Evolutionary conservation across 2,797 vertebrate species (phyloP).

Genomic region (Notolabrus celidotus): DNA sequence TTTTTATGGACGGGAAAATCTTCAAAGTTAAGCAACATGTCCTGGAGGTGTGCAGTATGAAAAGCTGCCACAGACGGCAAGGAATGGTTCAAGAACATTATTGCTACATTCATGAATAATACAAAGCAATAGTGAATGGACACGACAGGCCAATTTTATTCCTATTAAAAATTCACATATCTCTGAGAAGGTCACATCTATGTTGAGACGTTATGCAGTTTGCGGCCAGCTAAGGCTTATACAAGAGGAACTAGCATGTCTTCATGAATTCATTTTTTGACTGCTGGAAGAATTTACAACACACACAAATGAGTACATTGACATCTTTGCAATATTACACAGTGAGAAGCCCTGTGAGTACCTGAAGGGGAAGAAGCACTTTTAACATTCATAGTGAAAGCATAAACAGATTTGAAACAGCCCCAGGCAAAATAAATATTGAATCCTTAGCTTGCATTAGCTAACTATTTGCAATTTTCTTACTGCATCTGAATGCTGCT

Average conservation of each 20-base stretch:
- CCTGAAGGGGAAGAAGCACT: too few species aligned
- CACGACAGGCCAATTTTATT: conserved; percentile 61
- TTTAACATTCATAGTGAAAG: neutral
- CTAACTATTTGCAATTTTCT: neutral
- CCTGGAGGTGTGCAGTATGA: neutral
- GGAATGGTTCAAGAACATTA: conserved; percentile 48
- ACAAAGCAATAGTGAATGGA: conserved; percentile 56
- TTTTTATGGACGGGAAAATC: conserved; percentile 16
- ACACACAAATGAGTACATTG: neutral
- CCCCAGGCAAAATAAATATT: conserved; percentile 18
- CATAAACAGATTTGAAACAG: conserved; percentile 5
- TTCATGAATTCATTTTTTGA: conserved; percentile 36
- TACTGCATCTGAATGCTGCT: conserved; percentile 21
- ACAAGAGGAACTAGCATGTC: neutral
- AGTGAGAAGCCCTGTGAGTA: too few species aligned
- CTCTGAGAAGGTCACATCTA: conserved; percentile 52
- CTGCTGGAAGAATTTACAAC: conserved; percentile 12
- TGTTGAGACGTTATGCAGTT: conserved; percentile 45
- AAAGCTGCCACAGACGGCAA: conserved; percentile 28
- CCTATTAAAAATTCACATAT: conserved; percentile 67
- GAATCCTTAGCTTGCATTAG: conserved; percentile 14
- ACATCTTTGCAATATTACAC: too few species aligned
- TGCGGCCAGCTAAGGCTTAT: conserved; percentile 13
- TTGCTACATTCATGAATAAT: conserved; percentile 68
- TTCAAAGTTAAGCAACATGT: neutral